These are phyloP conservation scores for Habropoda laboriosa DNA, from an alignment of 1,140 invertebrate genomes.

Conservation along the genomic window DNA sequence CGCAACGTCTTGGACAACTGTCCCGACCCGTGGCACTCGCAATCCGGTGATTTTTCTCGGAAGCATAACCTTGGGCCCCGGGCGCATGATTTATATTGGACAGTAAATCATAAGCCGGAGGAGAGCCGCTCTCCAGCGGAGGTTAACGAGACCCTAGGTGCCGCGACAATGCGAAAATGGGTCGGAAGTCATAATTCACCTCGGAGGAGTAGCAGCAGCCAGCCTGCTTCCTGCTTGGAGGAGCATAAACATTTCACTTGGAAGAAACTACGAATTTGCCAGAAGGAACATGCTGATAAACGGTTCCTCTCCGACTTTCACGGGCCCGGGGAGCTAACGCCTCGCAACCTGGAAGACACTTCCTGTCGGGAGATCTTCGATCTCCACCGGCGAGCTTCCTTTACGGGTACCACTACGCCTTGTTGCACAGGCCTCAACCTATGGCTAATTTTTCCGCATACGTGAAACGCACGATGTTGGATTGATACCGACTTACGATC, in stretches of 20 bases:
- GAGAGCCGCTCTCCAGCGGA: conserved; percentile 31
- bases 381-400: conserved; percentile 9
- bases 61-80: neutral
- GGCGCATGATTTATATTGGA: conserved; percentile 48
- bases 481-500: no score
- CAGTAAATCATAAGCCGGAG: conserved; percentile 52
- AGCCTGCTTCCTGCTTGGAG: conserved; percentile 35
- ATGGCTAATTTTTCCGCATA: neutral
- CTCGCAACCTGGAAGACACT: conserved; percentile 12
- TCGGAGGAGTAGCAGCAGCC: conserved; percentile 33
- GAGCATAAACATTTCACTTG: conserved; percentile 45
- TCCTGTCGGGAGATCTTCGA: conserved; percentile 37
- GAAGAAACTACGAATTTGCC: conserved; percentile 52
- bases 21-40: neutral
- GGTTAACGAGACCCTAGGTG: conserved; percentile 53
- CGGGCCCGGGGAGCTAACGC: conserved; percentile 15
- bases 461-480: neutral
- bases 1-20: conserved; percentile 20
- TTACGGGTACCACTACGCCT: neutral
- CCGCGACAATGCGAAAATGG: conserved; percentile 74
- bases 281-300: conserved; percentile 8
- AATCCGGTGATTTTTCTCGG: conserved; percentile 20
- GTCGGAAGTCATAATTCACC: conserved; percentile 79
- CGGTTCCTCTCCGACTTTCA: conserved; percentile 32
- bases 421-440: neutral